These are phyloP conservation scores for Pentalonia nigronervosa DNA, from an alignment of 1,140 invertebrate species.

Conservation along the genomic window DNA sequence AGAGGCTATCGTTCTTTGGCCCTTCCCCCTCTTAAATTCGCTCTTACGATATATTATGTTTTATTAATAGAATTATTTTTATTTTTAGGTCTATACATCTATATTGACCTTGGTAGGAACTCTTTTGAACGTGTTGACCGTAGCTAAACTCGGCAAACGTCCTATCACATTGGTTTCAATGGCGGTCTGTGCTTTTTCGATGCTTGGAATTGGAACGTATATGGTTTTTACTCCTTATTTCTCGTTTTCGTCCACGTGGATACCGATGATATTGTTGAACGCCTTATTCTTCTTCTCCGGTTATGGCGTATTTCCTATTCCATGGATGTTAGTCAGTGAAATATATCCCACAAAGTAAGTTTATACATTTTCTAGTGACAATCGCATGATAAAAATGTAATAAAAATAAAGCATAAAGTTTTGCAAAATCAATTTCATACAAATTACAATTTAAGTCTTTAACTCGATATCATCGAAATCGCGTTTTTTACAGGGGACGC, in stretches of 20 bases:
- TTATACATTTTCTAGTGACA: background rate
- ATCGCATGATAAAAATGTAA: background rate
- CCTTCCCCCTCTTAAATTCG: no score
- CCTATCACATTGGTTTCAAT: conserved; percentile 54
- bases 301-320: conserved; percentile 59
- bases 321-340: conserved; percentile 62
- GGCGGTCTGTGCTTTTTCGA: conserved; percentile 18
- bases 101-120: conserved; percentile 44
- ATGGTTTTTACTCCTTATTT: conserved; percentile 4
- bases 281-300: conserved; percentile 49
- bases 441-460: no score
- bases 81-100: conserved; percentile 44
- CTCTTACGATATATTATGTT: background rate
- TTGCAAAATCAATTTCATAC: no score
- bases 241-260: conserved; percentile 43
- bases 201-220: conserved; percentile 52
- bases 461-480: background rate
- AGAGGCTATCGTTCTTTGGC: no score
- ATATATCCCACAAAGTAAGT: conserved; percentile 62
- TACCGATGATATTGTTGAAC: conserved; percentile 54
- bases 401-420: background rate
- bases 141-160: conserved; percentile 56
- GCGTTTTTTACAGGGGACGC: conserved; percentile 59
- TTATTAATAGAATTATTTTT: background rate
- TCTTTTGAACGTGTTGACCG: conserved; percentile 48